phyloP scores from a whole-genome alignment of 53 echinoderm and acorn worm genomes.

The Mesocentrotus franciscanus region DNA sequence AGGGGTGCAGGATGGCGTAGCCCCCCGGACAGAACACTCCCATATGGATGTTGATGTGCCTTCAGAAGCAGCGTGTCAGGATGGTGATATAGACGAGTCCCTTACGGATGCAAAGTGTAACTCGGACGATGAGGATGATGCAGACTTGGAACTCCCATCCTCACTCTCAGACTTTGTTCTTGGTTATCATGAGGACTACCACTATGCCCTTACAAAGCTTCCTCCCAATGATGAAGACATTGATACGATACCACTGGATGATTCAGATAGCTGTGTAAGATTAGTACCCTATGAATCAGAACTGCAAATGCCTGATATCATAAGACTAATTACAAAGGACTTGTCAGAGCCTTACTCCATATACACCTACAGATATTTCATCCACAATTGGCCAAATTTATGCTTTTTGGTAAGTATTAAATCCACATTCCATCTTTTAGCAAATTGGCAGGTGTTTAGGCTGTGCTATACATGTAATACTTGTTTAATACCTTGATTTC shows the following conservation, averaged over 20 bases:
- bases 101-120: conserved; percentile 56
- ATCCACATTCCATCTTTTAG: not conserved
- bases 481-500: too few relatives aligned
- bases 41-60: conserved; percentile 21
- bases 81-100: conserved; percentile 55
- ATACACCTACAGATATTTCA: conserved; percentile 98
- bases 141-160: conserved; percentile 80
- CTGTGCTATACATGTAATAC: not conserved
- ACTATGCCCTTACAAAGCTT: conserved; percentile 78
- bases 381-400: conserved; percentile 98
- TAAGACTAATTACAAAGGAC: conserved; percentile 98
- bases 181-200: conserved; percentile 76
- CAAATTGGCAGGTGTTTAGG: not conserved
- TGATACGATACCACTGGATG: conserved; percentile 74
- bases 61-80: conserved; percentile 30
- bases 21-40: not conserved
- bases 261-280: conserved; percentile 67
- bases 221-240: conserved; percentile 90
- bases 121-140: conserved; percentile 67
- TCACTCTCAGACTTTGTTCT: conserved; percentile 93
- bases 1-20: conserved; percentile 51
- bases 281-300: conserved; percentile 96
- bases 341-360: conserved; percentile 99
- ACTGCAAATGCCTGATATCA: conserved; percentile 97
- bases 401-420: conserved; percentile 94